Conservation (phyloP, 2,113 vertebrate genomes). For the Rattus norvegicus region DNA sequence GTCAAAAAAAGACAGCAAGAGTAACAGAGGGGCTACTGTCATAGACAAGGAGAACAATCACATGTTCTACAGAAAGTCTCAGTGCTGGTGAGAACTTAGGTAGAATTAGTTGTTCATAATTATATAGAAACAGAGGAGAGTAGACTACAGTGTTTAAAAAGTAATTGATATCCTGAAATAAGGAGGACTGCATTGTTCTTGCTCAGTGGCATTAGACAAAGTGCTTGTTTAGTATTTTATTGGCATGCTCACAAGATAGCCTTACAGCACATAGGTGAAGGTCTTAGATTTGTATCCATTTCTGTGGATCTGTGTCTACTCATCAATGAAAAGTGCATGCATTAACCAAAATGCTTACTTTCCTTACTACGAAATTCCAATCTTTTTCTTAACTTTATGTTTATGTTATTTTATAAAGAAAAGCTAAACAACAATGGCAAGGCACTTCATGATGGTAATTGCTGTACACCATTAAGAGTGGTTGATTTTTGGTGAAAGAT, state of each 20-base stretch:
- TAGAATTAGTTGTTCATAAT: not conserved
- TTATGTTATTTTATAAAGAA: not conserved
- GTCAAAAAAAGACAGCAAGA: not conserved
- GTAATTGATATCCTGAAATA: not conserved
- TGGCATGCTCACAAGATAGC: not conserved
- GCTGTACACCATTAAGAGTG: not conserved
- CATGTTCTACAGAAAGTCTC: not conserved
- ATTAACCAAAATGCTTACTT: not conserved
- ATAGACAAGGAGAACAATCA: not conserved
- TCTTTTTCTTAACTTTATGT: not conserved
- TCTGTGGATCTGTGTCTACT: not conserved
- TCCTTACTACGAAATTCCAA: not conserved
- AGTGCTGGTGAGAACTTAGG: not conserved
- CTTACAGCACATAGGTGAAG: not conserved
- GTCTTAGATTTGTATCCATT: not conserved
- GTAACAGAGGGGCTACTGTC: not conserved
- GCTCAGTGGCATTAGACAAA: not conserved
- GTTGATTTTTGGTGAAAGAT: not conserved
- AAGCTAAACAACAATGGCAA: not conserved
- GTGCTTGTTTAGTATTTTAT: not conserved
- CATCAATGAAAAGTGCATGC: not conserved
- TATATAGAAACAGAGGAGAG: not conserved
- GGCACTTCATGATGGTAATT: not conserved
- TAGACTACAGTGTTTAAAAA: not conserved
- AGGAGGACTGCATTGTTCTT: not conserved